A percentile compares a stretch with the other conserved stretches of the same genome.
Conservation (phyloP, 2,797 vertebrate species). For the Melanotaenia parkinsoni region DNA sequence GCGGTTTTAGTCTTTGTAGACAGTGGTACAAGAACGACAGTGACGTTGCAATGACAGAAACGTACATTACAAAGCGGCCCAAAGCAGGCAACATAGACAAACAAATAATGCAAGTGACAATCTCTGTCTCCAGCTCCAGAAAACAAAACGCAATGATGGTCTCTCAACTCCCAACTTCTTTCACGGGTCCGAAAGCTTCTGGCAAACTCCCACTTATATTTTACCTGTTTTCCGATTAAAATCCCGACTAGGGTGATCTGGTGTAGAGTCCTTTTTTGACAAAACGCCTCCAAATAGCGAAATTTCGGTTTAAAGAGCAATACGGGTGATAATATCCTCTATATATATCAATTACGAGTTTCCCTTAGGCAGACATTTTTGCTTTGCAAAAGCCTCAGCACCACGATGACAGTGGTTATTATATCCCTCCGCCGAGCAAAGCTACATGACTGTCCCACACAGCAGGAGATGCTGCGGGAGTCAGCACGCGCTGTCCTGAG, state of each 20-base stretch:
- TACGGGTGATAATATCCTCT: slow-evolving; percentile 81
- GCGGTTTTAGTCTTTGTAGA: slow-evolving; percentile 42
- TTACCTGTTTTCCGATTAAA: slow-evolving; percentile 88
- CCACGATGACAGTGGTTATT: slow-evolving; percentile 83
- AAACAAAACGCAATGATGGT: slow-evolving; percentile 67
- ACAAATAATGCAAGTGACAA: slow-evolving; percentile 46
- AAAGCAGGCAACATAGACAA: slow-evolving; percentile 19
- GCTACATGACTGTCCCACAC: slow-evolving; percentile 74
- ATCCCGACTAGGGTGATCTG: slow-evolving; percentile 90
- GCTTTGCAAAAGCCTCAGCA: slow-evolving; percentile 88
- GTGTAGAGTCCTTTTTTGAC: slow-evolving; percentile 69
- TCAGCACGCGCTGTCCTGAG: slow-evolving; percentile 22
- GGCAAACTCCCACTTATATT: slow-evolving; percentile 72
- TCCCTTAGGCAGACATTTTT: slow-evolving; percentile 99
- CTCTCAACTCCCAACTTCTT: slow-evolving; percentile 86
- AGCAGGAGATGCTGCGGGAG: slow-evolving; percentile 71
- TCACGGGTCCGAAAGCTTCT: slow-evolving; percentile 76
- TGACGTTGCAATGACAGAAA: background rate
- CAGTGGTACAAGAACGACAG: slow-evolving; percentile 13
- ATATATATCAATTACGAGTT: slow-evolving; percentile 92
- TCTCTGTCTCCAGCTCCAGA: slow-evolving; percentile 25
- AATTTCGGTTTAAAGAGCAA: slow-evolving; percentile 54
- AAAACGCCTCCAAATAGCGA: slow-evolving; percentile 52
- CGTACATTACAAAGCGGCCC: background rate
- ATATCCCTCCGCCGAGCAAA: slow-evolving; percentile 92